Percentiles rank a stretch among this genome's conserved stretches.
These are phyloP conservation scores for Meloidogyne chitwoodi DNA, from an alignment of 1,140 invertebrate genomes.

Conservation along the genomic window DNA sequence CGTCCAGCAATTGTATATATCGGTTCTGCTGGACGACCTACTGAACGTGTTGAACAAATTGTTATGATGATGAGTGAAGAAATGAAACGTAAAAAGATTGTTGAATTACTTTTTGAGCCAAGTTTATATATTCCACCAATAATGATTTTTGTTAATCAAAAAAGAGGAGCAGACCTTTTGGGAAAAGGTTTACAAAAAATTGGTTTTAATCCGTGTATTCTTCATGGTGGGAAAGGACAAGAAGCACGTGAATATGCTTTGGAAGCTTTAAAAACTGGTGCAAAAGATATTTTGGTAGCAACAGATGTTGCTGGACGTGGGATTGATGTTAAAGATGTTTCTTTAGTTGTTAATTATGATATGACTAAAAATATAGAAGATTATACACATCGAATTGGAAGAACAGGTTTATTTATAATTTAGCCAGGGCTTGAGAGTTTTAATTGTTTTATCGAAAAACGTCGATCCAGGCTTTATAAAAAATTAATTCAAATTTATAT, in stretches of 20 bases:
- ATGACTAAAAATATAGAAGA: slow-evolving; percentile 96
- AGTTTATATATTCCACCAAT: slow-evolving; percentile 77
- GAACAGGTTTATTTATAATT: slow-evolving; percentile 67
- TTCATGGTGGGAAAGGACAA: slow-evolving; percentile 99
- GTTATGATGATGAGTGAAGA: slow-evolving; percentile 89
- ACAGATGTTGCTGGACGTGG: slow-evolving; percentile 99
- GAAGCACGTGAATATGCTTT: slow-evolving; percentile 97
- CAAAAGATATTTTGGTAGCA: slow-evolving; percentile 96
- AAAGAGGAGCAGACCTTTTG: slow-evolving; percentile 82
- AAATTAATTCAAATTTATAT: not conserved
- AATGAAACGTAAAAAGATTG: slow-evolving; percentile 74
- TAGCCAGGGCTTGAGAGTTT: not conserved
- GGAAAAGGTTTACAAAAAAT: slow-evolving; percentile 94
- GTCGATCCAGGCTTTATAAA: not conserved
- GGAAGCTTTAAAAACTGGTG: slow-evolving; percentile 76
- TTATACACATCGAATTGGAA: slow-evolving; percentile 97
- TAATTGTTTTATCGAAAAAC: too few species aligned
- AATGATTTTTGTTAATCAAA: slow-evolving; percentile 98
- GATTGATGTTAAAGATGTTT: slow-evolving; percentile 99
- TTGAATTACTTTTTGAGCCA: slow-evolving; percentile 67
- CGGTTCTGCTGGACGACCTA: slow-evolving; percentile 90
- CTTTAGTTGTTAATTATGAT: slow-evolving; percentile 81
- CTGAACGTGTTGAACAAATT: slow-evolving; percentile 94
- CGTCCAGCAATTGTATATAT: slow-evolving; percentile 93
- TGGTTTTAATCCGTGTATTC: slow-evolving; percentile 88